Percentiles rank a stretch among this genome's conserved stretches.
Conservation (phyloP, 2,113 vertebrate genomes). For the Speoplatyrhinus poulsoni region DNA sequence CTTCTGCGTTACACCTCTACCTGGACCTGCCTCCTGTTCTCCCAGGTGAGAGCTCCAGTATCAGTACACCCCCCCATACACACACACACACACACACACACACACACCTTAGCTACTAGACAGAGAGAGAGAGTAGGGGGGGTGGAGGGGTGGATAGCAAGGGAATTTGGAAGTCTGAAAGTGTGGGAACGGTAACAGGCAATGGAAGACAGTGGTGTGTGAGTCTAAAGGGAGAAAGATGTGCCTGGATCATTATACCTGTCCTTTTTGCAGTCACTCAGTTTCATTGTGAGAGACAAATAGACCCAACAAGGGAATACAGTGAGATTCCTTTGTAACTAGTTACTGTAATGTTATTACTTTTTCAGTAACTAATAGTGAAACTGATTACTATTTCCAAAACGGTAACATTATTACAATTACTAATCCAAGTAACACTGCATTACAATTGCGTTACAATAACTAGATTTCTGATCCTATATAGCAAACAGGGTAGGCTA, state of each 20-base stretch:
- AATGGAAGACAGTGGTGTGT: not conserved
- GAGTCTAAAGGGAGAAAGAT: not conserved
- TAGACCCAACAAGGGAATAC: too few relatives aligned
- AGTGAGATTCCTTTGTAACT: too few relatives aligned
- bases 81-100: not conserved
- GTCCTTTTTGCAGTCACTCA: not conserved
- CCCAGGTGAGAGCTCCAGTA: slow-evolving; percentile 48
- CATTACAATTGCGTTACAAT: too few relatives aligned
- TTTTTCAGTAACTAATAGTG: too few relatives aligned
- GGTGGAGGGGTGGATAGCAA: not conserved
- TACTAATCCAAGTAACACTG: too few relatives aligned
- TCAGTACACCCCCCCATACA: slow-evolving; percentile 28
- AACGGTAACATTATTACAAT: too few relatives aligned
- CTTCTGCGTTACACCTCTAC: not conserved
- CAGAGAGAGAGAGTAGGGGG: not conserved
- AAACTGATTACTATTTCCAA: too few relatives aligned
- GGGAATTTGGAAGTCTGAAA: not conserved
- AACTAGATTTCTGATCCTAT: too few relatives aligned
- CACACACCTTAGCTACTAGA: not conserved
- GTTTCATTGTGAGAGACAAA: not conserved
- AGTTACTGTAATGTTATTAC: too few relatives aligned
- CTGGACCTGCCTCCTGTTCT: slow-evolving; percentile 23
- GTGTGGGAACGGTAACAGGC: not conserved
- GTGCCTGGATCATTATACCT: not conserved
- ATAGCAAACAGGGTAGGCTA: too few relatives aligned